A percentile compares a stretch with the other conserved stretches of the same genome.
phyloP scores from a whole-genome alignment of 2,888 invertebrate genomes.

The Scaptomyza polygonia region DNA sequence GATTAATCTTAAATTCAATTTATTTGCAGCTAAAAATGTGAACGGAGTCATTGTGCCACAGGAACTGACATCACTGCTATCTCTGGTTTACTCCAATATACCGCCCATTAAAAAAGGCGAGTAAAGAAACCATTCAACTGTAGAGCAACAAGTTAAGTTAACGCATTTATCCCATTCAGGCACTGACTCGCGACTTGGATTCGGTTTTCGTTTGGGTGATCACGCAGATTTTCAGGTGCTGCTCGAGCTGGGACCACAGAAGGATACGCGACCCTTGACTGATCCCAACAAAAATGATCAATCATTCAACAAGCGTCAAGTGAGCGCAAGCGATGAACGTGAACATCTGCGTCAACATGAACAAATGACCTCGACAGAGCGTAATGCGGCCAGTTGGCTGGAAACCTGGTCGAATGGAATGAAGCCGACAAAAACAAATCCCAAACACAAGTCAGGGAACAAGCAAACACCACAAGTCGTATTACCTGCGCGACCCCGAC shows the following conservation, averaged over 20 bases:
- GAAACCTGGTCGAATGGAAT: conserved; percentile 87
- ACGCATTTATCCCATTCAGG: conserved; percentile 85
- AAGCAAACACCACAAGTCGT: conserved; percentile 17
- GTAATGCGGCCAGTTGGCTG: conserved; percentile 84
- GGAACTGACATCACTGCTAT: conserved; percentile 91
- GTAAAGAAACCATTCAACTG: background rate
- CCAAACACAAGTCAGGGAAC: conserved; percentile 18
- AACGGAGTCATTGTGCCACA: conserved; percentile 90
- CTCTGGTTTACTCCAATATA: conserved; percentile 92
- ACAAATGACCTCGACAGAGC: conserved; percentile 82
- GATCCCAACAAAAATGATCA: conserved; percentile 78
- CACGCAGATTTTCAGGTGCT: conserved; percentile 92
- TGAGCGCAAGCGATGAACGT: conserved; percentile 70
- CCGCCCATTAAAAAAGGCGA: conserved; percentile 93
- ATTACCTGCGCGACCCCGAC: conserved; percentile 70
- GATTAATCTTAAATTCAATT: conserved; percentile 11
- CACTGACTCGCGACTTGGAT: conserved; percentile 91
- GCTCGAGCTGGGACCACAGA: conserved; percentile 91
- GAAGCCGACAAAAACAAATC: conserved; percentile 70
- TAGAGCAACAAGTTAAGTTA: background rate
- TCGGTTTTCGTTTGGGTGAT: conserved; percentile 92
- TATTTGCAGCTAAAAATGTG: conserved; percentile 63
- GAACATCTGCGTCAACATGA: conserved; percentile 77
- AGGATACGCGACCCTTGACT: conserved; percentile 89
- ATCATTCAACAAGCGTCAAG: conserved; percentile 82